Percentiles rank a stretch among this genome's conserved stretches.
These are phyloP conservation scores for Gandaritis pyraliata DNA, from an alignment of 2,888 invertebrate species.

Conservation along the genomic window DNA sequence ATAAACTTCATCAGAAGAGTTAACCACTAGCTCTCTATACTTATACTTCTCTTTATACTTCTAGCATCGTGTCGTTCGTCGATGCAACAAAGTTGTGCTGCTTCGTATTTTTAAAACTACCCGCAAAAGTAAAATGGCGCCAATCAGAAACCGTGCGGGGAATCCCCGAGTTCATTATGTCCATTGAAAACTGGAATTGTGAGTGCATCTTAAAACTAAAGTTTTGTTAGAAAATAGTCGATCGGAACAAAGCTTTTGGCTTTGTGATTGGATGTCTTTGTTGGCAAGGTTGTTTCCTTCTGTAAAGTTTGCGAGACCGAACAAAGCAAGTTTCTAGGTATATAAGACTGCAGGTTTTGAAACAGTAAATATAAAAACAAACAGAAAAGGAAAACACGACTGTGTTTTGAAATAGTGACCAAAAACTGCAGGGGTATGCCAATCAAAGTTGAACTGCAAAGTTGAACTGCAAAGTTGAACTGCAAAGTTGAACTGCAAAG, in stretches of 20 bases:
- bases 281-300: slow-evolving; percentile 15
- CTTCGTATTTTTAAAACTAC: slow-evolving; percentile 23
- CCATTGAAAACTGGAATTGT: slow-evolving; percentile 55
- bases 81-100: slow-evolving; percentile 1
- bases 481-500: no score
- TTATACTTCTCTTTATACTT: no score
- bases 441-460: no score
- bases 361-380: no score
- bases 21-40: no score
- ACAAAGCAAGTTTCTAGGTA: neutral
- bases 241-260: slow-evolving; percentile 25
- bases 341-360: neutral
- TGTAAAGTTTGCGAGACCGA: neutral
- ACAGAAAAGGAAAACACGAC: no score
- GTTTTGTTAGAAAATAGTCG: slow-evolving; percentile 32
- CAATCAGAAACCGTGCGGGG: slow-evolving; percentile 50
- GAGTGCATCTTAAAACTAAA: slow-evolving; percentile 29
- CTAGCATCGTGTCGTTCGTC: no score
- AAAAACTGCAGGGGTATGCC: no score
- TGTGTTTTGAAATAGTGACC: no score
- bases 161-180: slow-evolving; percentile 61
- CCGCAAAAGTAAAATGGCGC: slow-evolving; percentile 21
- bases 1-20: no score
- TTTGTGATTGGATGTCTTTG: slow-evolving; percentile 24
- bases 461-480: no score